Conservation (phyloP, 2,113 vertebrate genomes). For the Nematolebias whitei region DNA sequence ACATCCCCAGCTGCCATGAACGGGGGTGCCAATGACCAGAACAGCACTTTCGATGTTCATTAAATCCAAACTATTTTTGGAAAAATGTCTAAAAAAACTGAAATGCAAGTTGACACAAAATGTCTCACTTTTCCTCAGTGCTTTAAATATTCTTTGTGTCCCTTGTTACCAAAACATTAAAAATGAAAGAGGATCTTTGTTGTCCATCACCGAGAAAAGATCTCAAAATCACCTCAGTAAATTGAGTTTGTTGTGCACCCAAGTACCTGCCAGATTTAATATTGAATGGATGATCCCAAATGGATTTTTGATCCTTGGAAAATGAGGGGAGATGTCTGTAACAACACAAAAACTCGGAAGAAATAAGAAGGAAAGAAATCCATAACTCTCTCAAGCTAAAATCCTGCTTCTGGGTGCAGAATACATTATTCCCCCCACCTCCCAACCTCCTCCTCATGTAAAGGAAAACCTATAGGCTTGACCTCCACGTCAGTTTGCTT, state of each 20-base stretch:
- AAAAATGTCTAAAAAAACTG: neutral
- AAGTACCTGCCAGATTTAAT: constrained; percentile 87
- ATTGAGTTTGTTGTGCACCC: constrained; percentile 86
- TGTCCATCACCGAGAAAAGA: constrained; percentile 77
- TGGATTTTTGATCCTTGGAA: constrained; percentile 85
- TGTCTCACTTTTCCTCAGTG: neutral
- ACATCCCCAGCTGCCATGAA: too few species aligned
- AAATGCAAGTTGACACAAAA: neutral
- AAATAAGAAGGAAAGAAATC: constrained; percentile 60
- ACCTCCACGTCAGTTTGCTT: constrained; percentile 84
- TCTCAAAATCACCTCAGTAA: constrained; percentile 82
- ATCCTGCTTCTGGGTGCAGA: constrained; percentile 73
- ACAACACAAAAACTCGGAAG: constrained; percentile 61
- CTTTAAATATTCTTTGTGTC: neutral
- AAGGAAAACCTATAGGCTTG: constrained; percentile 87
- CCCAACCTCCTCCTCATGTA: constrained; percentile 78
- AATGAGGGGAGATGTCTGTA: constrained; percentile 83
- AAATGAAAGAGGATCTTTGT: constrained; percentile 73
- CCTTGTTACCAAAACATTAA: constrained; percentile 43
- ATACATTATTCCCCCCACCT: constrained; percentile 75
- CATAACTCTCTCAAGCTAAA: constrained; percentile 82
- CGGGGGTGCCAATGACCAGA: too few species aligned
- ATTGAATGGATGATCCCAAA: constrained; percentile 82
- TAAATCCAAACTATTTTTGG: neutral
- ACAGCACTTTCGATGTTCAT: neutral